Evolutionary conservation across 2,888 invertebrate species (phyloP).

Genomic region (Trissolcus brochymenae): DNA sequence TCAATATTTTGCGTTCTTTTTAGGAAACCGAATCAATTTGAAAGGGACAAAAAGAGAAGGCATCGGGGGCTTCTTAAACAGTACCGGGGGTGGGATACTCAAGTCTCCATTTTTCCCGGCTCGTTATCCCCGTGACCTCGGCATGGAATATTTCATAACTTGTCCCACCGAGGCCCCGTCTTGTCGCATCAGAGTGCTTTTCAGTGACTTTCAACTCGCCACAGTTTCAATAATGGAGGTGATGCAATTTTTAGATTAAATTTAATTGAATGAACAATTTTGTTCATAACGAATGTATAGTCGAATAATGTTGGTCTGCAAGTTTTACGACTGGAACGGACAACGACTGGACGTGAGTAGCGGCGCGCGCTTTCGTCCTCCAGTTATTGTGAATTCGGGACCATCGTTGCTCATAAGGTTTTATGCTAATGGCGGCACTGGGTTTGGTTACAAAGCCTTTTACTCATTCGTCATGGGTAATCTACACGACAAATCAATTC

Average conservation of each 20-base stretch:
- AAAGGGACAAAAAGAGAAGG: constrained; percentile 66
- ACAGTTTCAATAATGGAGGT: constrained; percentile 83
- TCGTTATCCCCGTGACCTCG: constrained; percentile 82
- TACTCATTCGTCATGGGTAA: constrained; percentile 78
- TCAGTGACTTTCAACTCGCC: constrained; percentile 83
- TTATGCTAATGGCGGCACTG: constrained; percentile 83
- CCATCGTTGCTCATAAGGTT: constrained; percentile 82
- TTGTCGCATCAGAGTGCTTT: constrained; percentile 81
- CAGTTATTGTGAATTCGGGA: constrained; percentile 81
- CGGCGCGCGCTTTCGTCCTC: constrained; percentile 83
- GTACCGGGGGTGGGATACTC: constrained; percentile 78
- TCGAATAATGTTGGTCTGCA: neutral
- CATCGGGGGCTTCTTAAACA: constrained; percentile 68
- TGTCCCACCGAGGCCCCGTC: constrained; percentile 78
- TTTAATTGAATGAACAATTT: too few species aligned
- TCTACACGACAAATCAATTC: constrained; percentile 68
- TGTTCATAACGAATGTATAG: too few species aligned
- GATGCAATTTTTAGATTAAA: neutral
- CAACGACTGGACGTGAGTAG: constrained; percentile 82
- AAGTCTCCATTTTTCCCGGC: constrained; percentile 84
- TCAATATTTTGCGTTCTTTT: neutral
- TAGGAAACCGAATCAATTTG: constrained; percentile 78
- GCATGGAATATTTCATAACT: constrained; percentile 81
- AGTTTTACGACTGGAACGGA: constrained; percentile 84
- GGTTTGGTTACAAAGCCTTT: constrained; percentile 82